Evolutionary conservation across 2,113 vertebrate species (phyloP).

Genomic region (Cyanoramphus novaezelandiae): DNA sequence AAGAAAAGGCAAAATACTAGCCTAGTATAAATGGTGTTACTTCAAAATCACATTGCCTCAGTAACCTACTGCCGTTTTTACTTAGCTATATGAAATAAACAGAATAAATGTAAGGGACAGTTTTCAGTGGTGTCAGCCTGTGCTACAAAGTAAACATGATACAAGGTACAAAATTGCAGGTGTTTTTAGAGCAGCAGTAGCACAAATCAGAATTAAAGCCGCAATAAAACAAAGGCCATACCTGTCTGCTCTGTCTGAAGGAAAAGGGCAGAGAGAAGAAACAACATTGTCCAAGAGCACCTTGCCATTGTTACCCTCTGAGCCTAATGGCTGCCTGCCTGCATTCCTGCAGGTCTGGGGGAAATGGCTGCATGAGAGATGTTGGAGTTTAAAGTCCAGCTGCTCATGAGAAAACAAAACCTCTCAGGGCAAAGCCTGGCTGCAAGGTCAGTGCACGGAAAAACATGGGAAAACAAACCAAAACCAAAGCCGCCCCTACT

Average conservation of each 20-base stretch:
- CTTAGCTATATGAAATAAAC: background rate
- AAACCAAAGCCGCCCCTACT: background rate
- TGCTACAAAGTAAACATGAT: background rate
- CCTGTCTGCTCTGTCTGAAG: slow-evolving; percentile 69
- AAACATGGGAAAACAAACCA: background rate
- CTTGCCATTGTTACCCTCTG: slow-evolving; percentile 49
- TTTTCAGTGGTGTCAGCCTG: background rate
- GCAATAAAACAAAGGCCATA: slow-evolving; percentile 35
- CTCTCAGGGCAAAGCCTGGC: background rate
- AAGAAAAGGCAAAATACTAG: background rate
- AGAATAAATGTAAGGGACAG: background rate
- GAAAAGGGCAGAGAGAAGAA: slow-evolving; percentile 56
- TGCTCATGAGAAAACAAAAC: slow-evolving; percentile 36
- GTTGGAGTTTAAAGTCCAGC: slow-evolving; percentile 69
- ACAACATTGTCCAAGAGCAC: slow-evolving; percentile 35
- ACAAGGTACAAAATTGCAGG: background rate
- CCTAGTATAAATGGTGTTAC: background rate
- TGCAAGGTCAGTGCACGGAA: slow-evolving; percentile 6
- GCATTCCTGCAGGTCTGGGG: background rate
- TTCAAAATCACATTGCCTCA: background rate
- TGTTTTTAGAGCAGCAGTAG: background rate
- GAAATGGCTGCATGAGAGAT: background rate
- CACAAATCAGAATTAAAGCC: background rate
- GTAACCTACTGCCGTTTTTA: background rate
- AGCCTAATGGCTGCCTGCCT: background rate